Base-by-base conservation (phyloP, 2,113 vertebrate species). In the Setophaga coronata region DNA sequence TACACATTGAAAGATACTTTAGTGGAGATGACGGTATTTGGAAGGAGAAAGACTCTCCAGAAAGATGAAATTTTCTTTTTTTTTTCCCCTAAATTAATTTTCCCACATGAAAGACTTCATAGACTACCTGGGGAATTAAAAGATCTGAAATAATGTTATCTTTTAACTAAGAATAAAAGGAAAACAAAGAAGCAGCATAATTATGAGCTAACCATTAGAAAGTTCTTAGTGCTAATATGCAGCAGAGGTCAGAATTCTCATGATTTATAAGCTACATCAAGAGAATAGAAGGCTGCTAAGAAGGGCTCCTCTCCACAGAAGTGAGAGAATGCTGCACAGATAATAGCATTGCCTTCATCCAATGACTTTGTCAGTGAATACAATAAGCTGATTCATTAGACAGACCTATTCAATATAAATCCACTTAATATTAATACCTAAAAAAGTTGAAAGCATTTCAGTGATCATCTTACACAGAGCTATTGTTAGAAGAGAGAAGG, bases 321-420 rank as follows among this genome's bases (percentile, higher is more conserved):
- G 38, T 34, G 53, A 47, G 45, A 82, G 71, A 57, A 84, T 20
- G 20, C 50, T 56, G 53, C 83, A 61, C 42, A 86, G 87, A 48
- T 96, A 97, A 96, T 38, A 90, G 25, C 92, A 82, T 96, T 93
- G 88, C 74, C 90, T 85, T 95, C 92, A 72, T 38, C 1, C 2
- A 38, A 70, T 87, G 61, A 84, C 48, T 95, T 88, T 94, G 28
- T 86, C 65, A 79, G 45, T 56, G 79, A 94, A 58, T 50, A 91
- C 43, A 96, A 91, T 87, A 62, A 94, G 61, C 53, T 82, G 57
- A 93, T 84, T 71, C 58, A 92, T 93, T 87, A 92, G 60, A 74
- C 65, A 92, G 86, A 94, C 36, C 43, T 91, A 62, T 92, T 97
- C 92, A 94, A 36, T 83, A 50, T 86, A 92, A 92, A 95, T 94